Base-by-base conservation (phyloP, 2,113 vertebrate species). In the Epinephelus lanceolatus region DNA sequence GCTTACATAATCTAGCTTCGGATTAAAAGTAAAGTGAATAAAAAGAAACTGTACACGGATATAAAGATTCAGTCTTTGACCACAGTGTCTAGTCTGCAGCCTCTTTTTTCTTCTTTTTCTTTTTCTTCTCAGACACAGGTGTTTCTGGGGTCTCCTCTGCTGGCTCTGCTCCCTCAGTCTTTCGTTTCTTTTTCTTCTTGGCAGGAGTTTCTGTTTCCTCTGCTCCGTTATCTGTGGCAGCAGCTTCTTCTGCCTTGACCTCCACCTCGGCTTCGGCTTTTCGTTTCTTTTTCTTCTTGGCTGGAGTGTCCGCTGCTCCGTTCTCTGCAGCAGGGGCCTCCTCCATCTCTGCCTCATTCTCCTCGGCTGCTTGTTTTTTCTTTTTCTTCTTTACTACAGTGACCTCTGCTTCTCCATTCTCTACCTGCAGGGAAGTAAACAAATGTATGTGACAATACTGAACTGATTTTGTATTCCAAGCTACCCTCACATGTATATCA, bases 101-200 rank as follows among this genome's bases (percentile, higher is more conserved):
- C 12, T 71, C 59, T 10, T 86, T 92, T 71, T 93, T 94, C 70
- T 93, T 94, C 12, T 94, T 95, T 18, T 93, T 95, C 78, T 95
- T 95, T 21, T 93, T 94, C 74, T 92, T 95, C 51, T 94, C 84
- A 15, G 89, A 33, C 63, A 80, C 69, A 0, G 87, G 87, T 0
- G 84, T 52, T 56, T 93, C 90, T 6, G 84, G 73, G 0, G 23
- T 6, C 70, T 89, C 88, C 13, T 89, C 86, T 13, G 55, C 74
- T 0, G 81, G 71, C 56, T 90, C 92, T 0, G 42, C 61, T 0
- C 87, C 89, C 0, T 77, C 59, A 0, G 51, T 66, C 83, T 93
- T 94, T 67, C 17, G 75, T 49, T 95, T 95, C 85, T 95, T 95
- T 90, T 96, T 95, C 94, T 96, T 94, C 91, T 96, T 93, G 1